phyloP scores from a whole-genome alignment of 2,888 invertebrate genomes.

The Leucoma salicis region DNA sequence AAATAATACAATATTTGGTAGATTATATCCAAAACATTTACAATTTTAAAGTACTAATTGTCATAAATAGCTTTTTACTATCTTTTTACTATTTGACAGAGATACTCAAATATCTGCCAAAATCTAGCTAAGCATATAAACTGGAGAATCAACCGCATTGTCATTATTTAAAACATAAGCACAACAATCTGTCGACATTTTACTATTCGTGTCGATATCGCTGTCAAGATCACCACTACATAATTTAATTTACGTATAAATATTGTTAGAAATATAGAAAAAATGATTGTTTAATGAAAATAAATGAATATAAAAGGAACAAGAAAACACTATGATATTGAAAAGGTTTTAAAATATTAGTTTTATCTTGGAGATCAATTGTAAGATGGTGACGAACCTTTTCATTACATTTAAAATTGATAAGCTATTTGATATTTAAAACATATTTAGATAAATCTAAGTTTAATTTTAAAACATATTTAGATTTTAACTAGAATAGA shows the following conservation, averaged over 20 bases:
- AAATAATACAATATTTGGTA: conserved; percentile 1
- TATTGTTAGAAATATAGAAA: conserved; percentile 19
- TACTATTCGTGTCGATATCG: conserved; percentile 15
- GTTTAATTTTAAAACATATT: conserved; percentile 28
- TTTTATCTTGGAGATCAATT: conserved; percentile 42
- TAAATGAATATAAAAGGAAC: conserved; percentile 26
- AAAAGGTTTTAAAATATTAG: conserved; percentile 38
- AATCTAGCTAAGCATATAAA: conserved; percentile 22
- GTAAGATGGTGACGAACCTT: conserved; percentile 30
- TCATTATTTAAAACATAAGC: not conserved
- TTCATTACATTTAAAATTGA: conserved; percentile 33
- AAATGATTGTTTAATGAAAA: conserved; percentile 18
- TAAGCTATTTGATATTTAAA: conserved; percentile 18
- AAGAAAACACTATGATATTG: conserved; percentile 44
- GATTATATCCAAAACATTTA: no score
- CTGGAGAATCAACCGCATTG: conserved; percentile 6
- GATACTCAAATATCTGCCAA: no score
- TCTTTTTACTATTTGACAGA: no score
- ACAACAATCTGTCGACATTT: conserved; percentile 15
- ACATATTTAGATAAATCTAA: conserved; percentile 10
- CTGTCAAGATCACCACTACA: conserved; percentile 14
- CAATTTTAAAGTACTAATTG: no score
- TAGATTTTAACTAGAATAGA: no score
- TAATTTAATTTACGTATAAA: conserved; percentile 17
- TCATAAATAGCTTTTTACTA: no score